Percentiles rank a stretch among this genome's conserved stretches.
These are phyloP conservation scores for Meghimatium bilineatum DNA, from an alignment of 2,888 invertebrate genomes.

Conservation along the genomic window DNA sequence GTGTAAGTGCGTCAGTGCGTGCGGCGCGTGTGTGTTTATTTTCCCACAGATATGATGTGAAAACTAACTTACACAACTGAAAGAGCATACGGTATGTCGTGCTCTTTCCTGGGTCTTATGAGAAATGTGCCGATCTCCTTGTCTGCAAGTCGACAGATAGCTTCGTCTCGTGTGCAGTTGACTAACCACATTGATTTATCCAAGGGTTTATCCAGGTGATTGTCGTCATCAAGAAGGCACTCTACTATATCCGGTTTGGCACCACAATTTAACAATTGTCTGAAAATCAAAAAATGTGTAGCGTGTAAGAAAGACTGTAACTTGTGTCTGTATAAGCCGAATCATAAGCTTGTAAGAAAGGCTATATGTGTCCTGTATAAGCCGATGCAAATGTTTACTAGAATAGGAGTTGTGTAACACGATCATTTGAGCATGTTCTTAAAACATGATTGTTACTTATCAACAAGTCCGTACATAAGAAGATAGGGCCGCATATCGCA, in stretches of 20 bases:
- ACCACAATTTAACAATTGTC: constrained; percentile 47
- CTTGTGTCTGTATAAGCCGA: too few relatives aligned
- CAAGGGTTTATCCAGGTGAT: background rate
- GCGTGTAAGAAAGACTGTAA: too few relatives aligned
- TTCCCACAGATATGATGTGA: background rate
- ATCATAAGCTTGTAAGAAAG: too few relatives aligned
- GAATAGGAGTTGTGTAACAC: too few relatives aligned
- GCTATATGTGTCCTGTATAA: too few relatives aligned
- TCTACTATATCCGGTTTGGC: constrained; percentile 45
- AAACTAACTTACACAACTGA: constrained; percentile 49
- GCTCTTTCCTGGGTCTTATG: constrained; percentile 41
- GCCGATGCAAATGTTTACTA: too few relatives aligned
- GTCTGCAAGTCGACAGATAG: constrained; percentile 22
- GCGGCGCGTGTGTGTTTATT: too few relatives aligned
- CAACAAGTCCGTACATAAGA: too few relatives aligned
- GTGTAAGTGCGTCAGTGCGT: too few relatives aligned
- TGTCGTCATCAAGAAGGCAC: constrained; percentile 39
- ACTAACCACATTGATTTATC: constrained; percentile 47
- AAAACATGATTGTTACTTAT: too few relatives aligned
- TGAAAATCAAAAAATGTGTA: constrained; percentile 15
- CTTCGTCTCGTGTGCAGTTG: constrained; percentile 46
- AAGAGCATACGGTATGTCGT: constrained; percentile 47
- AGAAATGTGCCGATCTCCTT: constrained; percentile 51
- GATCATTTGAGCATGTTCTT: too few relatives aligned
- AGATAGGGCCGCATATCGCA: too few relatives aligned